Evolutionary conservation across 2,797 vertebrate genomes (phyloP), one percentile per base, ranked within the genome.

Genomic region (Chelon auratus): DNA sequence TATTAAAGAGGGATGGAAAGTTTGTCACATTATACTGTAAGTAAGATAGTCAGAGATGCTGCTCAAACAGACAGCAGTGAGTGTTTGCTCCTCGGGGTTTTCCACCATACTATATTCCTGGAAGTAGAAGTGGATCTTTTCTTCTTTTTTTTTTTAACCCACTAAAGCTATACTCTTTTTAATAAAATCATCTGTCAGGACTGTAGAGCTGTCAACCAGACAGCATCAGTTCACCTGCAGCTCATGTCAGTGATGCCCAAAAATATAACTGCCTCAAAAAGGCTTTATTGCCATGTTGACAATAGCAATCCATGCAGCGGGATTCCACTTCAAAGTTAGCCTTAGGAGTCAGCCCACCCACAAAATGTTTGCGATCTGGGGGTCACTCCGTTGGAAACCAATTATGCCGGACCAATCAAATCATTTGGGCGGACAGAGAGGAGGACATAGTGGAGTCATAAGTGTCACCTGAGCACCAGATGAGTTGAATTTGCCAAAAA

Each of bases 181-280:
- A 15, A 80, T 55, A 62, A 74, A 78, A 58, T 69, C 73, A 78
- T 87, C 67, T 22, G 18, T 68, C 64, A 82, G 54, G 48, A 20
- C 39, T 22, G 6, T 51, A 17, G 39, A 69, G 69, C 55, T 54
- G 62, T 43, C 74, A 61, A 78, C 39, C 60, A 59, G 78, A 64
- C 72, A 72, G 59, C 52, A 47, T 54, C 2, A 0, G 33, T 72
- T 78, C 69, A 76, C 75, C 71, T 58, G 40, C 61, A 11, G 62
- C 57, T 74, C 52, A 43, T 40, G 62, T 42, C 65, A 42, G 69
- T 56, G 47, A 67, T 73, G 64, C 55, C 56, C 68, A 48, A 33
- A 50, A 72, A 58, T 61, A 42, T 47, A 52, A 45, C 40, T 60
- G 47, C 45, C 58, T 9, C 53, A 64, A 75, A 52, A 71, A 68